Conservation (phyloP, 2,888 invertebrate genomes). For the Lochmaea crataegi region DNA sequence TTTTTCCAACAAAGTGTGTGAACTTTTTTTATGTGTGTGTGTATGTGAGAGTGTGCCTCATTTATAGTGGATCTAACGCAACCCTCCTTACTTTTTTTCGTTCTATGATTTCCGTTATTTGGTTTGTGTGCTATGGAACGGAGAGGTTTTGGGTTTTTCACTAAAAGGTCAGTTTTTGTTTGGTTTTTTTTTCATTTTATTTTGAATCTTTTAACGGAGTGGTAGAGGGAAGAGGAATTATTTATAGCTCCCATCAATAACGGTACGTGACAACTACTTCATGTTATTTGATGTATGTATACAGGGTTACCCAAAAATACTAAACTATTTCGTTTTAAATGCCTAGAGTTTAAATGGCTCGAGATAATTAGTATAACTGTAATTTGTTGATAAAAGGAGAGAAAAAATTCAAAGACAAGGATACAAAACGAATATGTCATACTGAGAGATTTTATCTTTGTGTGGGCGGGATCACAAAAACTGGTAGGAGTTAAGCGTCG, state of each 20-base stretch:
- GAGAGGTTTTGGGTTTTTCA: constrained; percentile 83
- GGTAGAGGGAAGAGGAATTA: constrained; percentile 34
- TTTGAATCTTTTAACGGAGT: constrained; percentile 31
- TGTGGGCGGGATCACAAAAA: constrained; percentile 3
- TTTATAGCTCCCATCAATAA: constrained; percentile 11
- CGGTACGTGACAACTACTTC: constrained; percentile 25
- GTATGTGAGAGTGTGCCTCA: constrained; percentile 8
- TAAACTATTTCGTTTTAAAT: background rate
- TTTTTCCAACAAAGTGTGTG: constrained; percentile 18
- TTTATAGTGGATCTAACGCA: constrained; percentile 22
- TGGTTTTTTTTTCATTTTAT: constrained; percentile 66
- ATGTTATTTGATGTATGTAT: constrained; percentile 12
- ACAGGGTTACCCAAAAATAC: constrained; percentile 20
- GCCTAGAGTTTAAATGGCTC: background rate
- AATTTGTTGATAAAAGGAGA: background rate
- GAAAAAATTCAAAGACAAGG: background rate
- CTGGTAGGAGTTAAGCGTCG: constrained; percentile 1
- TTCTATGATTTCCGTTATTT: constrained; percentile 29
- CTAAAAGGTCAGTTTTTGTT: constrained; percentile 78
- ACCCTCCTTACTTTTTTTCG: constrained; percentile 35
- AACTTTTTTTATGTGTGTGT: constrained; percentile 21
- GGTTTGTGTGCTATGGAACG: constrained; percentile 77
- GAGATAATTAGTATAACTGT: background rate
- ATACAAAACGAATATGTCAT: background rate
- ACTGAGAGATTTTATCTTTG: constrained; percentile 1